Evolutionary conservation across 2,888 invertebrate genomes (phyloP).

Genomic region (Synergus japonicus): DNA sequence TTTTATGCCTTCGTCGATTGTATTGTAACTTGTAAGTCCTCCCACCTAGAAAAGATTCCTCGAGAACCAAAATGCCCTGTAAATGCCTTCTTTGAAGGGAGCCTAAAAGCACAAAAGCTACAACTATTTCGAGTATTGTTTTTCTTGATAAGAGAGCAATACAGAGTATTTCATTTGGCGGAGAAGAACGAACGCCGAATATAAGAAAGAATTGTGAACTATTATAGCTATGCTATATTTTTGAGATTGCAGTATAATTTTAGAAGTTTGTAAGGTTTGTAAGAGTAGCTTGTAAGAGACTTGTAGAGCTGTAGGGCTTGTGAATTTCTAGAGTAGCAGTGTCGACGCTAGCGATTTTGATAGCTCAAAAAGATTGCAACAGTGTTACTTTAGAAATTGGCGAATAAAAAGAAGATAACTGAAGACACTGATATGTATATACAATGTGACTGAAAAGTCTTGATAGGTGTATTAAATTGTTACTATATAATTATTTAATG

Average conservation of each 20-base stretch:
- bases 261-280: conserved; percentile 76
- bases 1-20: conserved; percentile 29
- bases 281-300: conserved; percentile 71
- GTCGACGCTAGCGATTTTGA: conserved; percentile 59
- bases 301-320: conserved; percentile 68
- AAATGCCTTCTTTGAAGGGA: conserved; percentile 41
- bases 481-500: conserved; percentile 52
- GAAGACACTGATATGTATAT: conserved; percentile 63
- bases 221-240: conserved; percentile 74
- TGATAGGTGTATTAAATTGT: conserved; percentile 64
- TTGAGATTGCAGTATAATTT: conserved; percentile 76
- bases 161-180: conserved; percentile 44
- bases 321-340: conserved; percentile 65
- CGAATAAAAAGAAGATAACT: conserved; percentile 44
- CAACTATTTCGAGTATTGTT: conserved; percentile 55
- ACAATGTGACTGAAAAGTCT: conserved; percentile 64
- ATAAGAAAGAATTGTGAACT: conserved; percentile 54
- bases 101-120: conserved; percentile 52
- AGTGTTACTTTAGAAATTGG: conserved; percentile 28
- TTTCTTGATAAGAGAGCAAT: conserved; percentile 41
- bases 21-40: conserved; percentile 20
- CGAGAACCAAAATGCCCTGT: conserved; percentile 28
- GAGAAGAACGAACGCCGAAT: conserved; percentile 48
- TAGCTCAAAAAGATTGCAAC: conserved; percentile 43
- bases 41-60: conserved; percentile 27